These are phyloP conservation scores for Geotria australis DNA, from an alignment of 2,797 vertebrate species.

Conservation along the genomic window DNA sequence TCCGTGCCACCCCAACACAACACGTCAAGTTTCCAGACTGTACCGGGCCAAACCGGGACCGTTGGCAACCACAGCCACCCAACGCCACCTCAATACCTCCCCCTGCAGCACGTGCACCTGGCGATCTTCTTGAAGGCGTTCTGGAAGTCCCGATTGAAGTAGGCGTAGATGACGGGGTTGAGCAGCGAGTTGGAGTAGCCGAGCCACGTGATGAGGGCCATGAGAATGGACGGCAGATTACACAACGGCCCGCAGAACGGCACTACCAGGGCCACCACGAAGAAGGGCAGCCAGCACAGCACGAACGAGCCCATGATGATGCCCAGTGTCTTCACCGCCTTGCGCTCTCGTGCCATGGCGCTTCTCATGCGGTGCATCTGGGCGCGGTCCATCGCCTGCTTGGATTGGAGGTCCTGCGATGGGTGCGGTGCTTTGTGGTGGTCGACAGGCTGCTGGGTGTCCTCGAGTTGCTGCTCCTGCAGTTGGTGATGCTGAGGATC, in stretches of 20 bases:
- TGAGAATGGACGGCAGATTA: conserved; percentile 53
- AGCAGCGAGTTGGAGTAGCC: conserved; percentile 93
- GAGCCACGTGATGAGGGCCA: conserved; percentile 75
- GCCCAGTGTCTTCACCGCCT: conserved; percentile 79
- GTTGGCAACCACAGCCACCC: no score
- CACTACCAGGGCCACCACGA: conserved; percentile 71
- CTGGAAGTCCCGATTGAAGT: conserved; percentile 98
- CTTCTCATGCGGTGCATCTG: conserved; percentile 33
- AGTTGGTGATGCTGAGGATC: no score
- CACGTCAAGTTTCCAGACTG: no score
- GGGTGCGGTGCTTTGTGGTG: no score
- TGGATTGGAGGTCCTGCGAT: no score
- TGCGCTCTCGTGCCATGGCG: conserved; percentile 58
- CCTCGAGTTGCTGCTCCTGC: no score
- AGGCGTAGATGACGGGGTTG: conserved; percentile 88
- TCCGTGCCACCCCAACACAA: no score
- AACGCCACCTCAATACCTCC: conserved; percentile 5
- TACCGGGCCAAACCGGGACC: no score
- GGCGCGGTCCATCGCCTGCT: no score
- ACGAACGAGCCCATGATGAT: conserved; percentile 98
- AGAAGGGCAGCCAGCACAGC: conserved; percentile 91
- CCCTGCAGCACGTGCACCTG: conserved; percentile 63
- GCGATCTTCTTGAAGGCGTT: conserved; percentile 89
- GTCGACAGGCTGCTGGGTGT: no score
- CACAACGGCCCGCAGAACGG: conserved; percentile 63